phyloP scores from a whole-genome alignment of 2,888 invertebrate species.

The Copidosoma aretas region DNA sequence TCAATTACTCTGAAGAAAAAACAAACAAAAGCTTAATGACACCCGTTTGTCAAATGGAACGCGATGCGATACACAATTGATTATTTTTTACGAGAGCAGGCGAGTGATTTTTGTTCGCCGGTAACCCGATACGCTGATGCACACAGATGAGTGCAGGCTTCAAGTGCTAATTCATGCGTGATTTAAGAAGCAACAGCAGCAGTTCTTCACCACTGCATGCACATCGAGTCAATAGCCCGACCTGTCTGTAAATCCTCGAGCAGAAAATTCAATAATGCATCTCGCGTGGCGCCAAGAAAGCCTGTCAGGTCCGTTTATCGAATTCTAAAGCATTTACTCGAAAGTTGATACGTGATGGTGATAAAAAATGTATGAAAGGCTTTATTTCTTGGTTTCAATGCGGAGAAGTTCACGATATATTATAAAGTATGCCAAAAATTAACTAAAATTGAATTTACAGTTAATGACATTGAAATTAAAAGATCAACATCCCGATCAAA shows the following conservation, averaged over 20 bases:
- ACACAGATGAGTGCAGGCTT: constrained; percentile 27
- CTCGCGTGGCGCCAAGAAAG: constrained; percentile 53
- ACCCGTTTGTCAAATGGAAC: too few relatives aligned
- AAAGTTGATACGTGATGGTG: neutral
- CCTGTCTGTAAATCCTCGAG: constrained; percentile 56
- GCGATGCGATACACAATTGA: too few relatives aligned
- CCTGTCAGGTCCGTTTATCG: too few relatives aligned
- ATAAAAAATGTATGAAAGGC: neutral
- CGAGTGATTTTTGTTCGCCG: constrained; percentile 31
- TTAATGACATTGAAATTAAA: neutral
- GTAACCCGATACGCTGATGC: constrained; percentile 33
- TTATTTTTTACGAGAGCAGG: constrained; percentile 17
- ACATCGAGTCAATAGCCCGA: constrained; percentile 50
- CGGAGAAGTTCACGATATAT: neutral
- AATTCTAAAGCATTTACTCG: neutral
- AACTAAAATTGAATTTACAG: neutral
- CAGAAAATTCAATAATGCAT: too few relatives aligned
- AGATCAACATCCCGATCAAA: too few relatives aligned
- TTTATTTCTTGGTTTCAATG: too few relatives aligned
- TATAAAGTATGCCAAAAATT: neutral
- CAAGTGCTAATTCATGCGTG: constrained; percentile 53
- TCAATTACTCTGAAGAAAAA: too few relatives aligned
- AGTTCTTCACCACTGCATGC: constrained; percentile 52
- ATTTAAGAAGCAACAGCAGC: constrained; percentile 47
- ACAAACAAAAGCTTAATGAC: too few relatives aligned